phyloP scores from a whole-genome alignment of 2,797 vertebrate species.

The Pteronotus mesoamericanus region DNA sequence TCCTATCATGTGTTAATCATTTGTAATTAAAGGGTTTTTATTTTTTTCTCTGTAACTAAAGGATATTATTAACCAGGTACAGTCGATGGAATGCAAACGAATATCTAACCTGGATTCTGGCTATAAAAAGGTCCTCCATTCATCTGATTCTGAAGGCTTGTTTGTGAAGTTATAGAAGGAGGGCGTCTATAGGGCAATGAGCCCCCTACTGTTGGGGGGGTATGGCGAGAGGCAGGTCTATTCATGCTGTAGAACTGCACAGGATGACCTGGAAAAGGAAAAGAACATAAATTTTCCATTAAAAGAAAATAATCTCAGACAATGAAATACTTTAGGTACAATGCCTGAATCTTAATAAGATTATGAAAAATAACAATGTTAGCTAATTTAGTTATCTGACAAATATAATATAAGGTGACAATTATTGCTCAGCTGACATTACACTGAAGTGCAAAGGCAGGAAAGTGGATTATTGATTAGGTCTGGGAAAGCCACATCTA shows the following conservation, averaged over 20 bases:
- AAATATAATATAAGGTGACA: background rate
- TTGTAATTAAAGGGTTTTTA: background rate
- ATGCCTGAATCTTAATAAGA: background rate
- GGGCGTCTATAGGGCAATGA: slow-evolving; percentile 96
- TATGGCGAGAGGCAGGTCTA: slow-evolving; percentile 89
- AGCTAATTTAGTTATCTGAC: background rate
- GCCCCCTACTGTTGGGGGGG: slow-evolving; percentile 90
- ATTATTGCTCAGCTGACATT: background rate
- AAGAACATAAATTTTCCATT: background rate
- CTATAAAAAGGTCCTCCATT: slow-evolving; percentile 95
- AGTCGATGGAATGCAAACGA: slow-evolving; percentile 28
- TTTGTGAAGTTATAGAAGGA: slow-evolving; percentile 93
- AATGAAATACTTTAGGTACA: background rate
- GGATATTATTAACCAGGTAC: background rate
- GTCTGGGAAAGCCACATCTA: background rate
- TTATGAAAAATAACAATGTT: background rate
- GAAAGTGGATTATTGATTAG: background rate
- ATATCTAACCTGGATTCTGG: slow-evolving; percentile 90
- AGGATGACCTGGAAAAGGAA: slow-evolving; percentile 84
- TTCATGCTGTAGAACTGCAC: slow-evolving; percentile 99
- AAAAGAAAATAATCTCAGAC: slow-evolving; percentile 23
- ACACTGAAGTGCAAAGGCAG: background rate
- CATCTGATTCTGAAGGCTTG: slow-evolving; percentile 89
- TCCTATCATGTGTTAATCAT: background rate
- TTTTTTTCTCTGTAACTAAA: background rate